A percentile compares a stretch with the other conserved stretches of the same genome.
These are phyloP conservation scores for Standfussiana lucernea DNA, from an alignment of 2,888 invertebrate genomes.

Conservation along the genomic window DNA sequence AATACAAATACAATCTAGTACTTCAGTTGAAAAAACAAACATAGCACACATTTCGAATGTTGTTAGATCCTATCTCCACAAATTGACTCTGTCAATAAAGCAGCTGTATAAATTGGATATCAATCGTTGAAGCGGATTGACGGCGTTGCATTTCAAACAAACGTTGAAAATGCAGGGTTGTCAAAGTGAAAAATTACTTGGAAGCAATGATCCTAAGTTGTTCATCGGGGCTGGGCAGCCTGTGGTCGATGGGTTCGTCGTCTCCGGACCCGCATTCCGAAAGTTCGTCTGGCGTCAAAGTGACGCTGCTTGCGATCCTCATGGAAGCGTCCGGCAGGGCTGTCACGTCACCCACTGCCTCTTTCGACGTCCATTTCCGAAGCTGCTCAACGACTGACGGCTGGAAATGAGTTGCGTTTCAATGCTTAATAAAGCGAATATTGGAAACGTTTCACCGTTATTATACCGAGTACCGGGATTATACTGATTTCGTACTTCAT, in stretches of 20 bases:
- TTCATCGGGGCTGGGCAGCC: conserved; percentile 96
- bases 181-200: conserved; percentile 91
- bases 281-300: conserved; percentile 88
- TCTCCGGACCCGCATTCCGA: conserved; percentile 91
- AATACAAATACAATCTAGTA: conserved; percentile 5
- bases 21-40: not conserved
- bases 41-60: conserved; percentile 30
- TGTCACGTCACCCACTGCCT: conserved; percentile 95
- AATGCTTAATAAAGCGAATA: conserved; percentile 57
- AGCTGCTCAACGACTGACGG: conserved; percentile 95
- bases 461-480: conserved; percentile 30
- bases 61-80: conserved; percentile 43
- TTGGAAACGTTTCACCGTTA: conserved; percentile 42
- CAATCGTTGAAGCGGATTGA: conserved; percentile 31
- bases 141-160: conserved; percentile 34
- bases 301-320: conserved; percentile 91
- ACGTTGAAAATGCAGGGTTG: conserved; percentile 30
- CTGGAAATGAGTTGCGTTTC: conserved; percentile 84
- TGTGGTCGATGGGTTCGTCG: conserved; percentile 94
- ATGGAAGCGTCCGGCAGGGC: conserved; percentile 94
- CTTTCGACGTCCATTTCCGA: conserved; percentile 96
- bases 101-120: conserved; percentile 46
- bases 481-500: conserved; percentile 46
- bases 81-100: conserved; percentile 45
- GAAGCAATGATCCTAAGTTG: conserved; percentile 95